phyloP scores from a whole-genome alignment of 2,797 vertebrate genomes.

The Pogonophryne albipinna region DNA sequence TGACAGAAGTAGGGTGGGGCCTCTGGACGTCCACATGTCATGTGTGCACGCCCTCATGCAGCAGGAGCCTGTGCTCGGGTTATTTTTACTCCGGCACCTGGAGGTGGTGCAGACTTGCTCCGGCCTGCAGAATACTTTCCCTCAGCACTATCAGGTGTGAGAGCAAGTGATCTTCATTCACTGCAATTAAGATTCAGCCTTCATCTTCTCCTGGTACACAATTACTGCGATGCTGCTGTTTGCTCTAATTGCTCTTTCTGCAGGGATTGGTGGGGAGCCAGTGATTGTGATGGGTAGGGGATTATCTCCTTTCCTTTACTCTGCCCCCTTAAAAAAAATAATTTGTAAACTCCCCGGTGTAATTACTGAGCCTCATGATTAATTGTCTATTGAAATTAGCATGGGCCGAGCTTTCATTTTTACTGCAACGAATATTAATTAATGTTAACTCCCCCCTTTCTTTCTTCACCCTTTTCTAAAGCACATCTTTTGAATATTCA shows the following conservation, averaged over 20 bases:
- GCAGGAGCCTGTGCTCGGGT: slow-evolving; percentile 82
- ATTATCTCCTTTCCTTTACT: slow-evolving; percentile 93
- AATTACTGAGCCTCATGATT: slow-evolving; percentile 99
- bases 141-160: slow-evolving; percentile 90
- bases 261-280: slow-evolving; percentile 96
- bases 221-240: slow-evolving; percentile 95
- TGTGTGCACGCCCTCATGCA: slow-evolving; percentile 79
- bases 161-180: slow-evolving; percentile 92
- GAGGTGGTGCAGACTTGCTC: slow-evolving; percentile 85
- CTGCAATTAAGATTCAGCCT: slow-evolving; percentile 95
- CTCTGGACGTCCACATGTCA: slow-evolving; percentile 87
- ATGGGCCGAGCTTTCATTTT: slow-evolving; percentile 99
- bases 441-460: slow-evolving; percentile 92
- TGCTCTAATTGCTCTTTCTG: slow-evolving; percentile 97
- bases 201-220: slow-evolving; percentile 93
- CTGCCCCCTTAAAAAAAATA: slow-evolving; percentile 93
- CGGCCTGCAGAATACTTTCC: slow-evolving; percentile 84
- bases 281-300: slow-evolving; percentile 94
- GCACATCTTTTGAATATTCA: slow-evolving; percentile 98
- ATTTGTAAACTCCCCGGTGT: slow-evolving; percentile 99
- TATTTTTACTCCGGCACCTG: slow-evolving; percentile 95
- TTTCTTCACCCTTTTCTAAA: slow-evolving; percentile 85
- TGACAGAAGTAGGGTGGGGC: slow-evolving; percentile 79
- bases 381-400: slow-evolving; percentile 99
- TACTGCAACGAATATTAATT: slow-evolving; percentile 99